A percentile compares a stretch with the other conserved stretches of the same genome.
These are phyloP conservation scores for Sisyra terminalis DNA, from an alignment of 2,888 invertebrate species.

Conservation along the genomic window DNA sequence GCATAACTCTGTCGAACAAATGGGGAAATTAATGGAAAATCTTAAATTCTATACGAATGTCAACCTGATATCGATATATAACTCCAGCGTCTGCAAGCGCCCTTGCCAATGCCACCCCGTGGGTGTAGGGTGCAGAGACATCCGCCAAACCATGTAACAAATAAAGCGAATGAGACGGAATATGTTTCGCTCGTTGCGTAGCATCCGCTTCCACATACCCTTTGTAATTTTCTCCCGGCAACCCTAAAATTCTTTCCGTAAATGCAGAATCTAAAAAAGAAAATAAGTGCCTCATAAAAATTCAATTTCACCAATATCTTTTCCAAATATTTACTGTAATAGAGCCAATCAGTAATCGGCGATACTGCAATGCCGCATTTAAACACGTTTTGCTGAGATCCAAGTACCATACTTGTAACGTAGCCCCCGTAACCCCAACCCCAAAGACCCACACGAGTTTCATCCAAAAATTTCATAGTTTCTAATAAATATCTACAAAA, in stretches of 20 bases:
- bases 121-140: slow-evolving; percentile 83
- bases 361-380: slow-evolving; percentile 90
- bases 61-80: slow-evolving; percentile 88
- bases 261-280: slow-evolving; percentile 70
- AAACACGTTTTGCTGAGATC: slow-evolving; percentile 66
- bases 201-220: slow-evolving; percentile 88
- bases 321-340: slow-evolving; percentile 64
- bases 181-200: slow-evolving; percentile 72
- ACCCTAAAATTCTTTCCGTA: slow-evolving; percentile 84
- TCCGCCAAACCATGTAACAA: slow-evolving; percentile 89
- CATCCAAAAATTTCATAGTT: slow-evolving; percentile 69
- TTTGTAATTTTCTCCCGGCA: slow-evolving; percentile 73
- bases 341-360: slow-evolving; percentile 90
- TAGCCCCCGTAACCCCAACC: slow-evolving; percentile 96
- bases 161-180: slow-evolving; percentile 75
- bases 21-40: not conserved
- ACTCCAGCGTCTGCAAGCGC: slow-evolving; percentile 77
- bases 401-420: slow-evolving; percentile 81
- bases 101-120: slow-evolving; percentile 76
- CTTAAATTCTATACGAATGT: too few relatives aligned
- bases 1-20: slow-evolving; percentile 62
- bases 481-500: slow-evolving; percentile 55
- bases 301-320: not conserved
- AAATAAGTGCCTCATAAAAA: not conserved
- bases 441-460: slow-evolving; percentile 81